These are phyloP conservation scores for Troides helena DNA, from an alignment of 2,888 invertebrate genomes.

Conservation along the genomic window DNA sequence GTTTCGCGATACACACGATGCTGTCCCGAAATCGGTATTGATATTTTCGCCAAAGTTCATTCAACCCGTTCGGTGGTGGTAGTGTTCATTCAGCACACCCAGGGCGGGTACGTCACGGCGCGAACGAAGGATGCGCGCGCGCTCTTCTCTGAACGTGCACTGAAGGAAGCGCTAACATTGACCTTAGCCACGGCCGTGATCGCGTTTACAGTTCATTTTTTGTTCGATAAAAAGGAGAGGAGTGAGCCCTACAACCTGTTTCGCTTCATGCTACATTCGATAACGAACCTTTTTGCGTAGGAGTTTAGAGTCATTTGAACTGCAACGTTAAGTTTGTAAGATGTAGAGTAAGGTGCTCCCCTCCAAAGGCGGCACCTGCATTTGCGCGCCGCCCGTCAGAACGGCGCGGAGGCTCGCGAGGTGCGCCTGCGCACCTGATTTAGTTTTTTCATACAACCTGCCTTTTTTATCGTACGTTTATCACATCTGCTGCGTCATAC, in stretches of 20 bases:
- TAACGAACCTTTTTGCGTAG: constrained; percentile 35
- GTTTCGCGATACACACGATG: constrained; percentile 7
- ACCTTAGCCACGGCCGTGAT: constrained; percentile 80
- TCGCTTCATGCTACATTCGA: constrained; percentile 26
- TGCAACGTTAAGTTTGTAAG: constrained; percentile 62
- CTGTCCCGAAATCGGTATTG: constrained; percentile 9
- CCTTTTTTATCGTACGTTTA: constrained; percentile 42
- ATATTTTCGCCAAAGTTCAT: constrained; percentile 49
- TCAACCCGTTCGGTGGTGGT: constrained; percentile 45
- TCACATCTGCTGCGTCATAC: constrained; percentile 41
- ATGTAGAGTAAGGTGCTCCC: constrained; percentile 76
- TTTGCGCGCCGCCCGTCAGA: constrained; percentile 73
- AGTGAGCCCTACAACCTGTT: constrained; percentile 72
- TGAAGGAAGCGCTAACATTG: constrained; percentile 81
- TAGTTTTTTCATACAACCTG: constrained; percentile 53
- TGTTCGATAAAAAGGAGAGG: constrained; percentile 81
- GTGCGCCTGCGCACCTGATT: constrained; percentile 63
- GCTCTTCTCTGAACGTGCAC: constrained; percentile 76
- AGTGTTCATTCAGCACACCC: constrained; percentile 43
- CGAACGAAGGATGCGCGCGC: constrained; percentile 73
- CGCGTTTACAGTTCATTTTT: constrained; percentile 81
- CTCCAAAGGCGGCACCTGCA: constrained; percentile 78
- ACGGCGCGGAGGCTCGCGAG: constrained; percentile 58
- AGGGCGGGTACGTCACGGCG: constrained; percentile 35
- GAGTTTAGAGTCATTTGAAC: constrained; percentile 31